Conservation (phyloP, 2,113 vertebrate species). For the Bubo blakistoni region DNA sequence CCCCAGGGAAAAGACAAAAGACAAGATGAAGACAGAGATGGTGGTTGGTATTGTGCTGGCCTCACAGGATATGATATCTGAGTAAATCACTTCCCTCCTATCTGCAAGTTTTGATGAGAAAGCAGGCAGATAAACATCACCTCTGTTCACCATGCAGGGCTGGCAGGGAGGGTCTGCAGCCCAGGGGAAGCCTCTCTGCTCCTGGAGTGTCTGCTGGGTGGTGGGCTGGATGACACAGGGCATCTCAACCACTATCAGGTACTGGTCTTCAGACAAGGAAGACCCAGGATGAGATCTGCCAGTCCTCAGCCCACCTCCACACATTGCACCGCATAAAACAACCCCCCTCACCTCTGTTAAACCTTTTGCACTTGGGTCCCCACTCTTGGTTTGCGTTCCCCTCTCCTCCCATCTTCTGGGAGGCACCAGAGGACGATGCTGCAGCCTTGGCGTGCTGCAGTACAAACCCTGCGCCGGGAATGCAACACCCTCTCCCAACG, state of each 20-base stretch:
- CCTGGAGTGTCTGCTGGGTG: not conserved
- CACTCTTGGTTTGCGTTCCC: accelerated
- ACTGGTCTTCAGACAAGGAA: not conserved
- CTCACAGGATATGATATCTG: not conserved
- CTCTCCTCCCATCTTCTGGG: not conserved
- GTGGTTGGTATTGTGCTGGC: not conserved
- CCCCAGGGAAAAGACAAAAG: not conserved
- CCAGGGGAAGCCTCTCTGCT: not conserved
- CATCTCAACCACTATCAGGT: not conserved
- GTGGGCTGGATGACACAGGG: not conserved
- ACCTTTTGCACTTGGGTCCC: not conserved
- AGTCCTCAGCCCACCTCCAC: not conserved
- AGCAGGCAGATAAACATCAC: not conserved
- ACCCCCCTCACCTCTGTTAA: too few species aligned
- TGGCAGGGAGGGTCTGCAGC: not conserved
- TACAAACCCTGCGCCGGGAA: not conserved
- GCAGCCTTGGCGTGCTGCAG: not conserved
- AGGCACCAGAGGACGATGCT: not conserved
- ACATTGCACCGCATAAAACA: accelerated
- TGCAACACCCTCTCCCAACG: not conserved
- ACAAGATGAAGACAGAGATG: not conserved
- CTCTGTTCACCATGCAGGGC: not conserved
- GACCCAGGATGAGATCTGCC: not conserved
- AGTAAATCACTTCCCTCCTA: not conserved
- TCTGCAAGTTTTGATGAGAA: not conserved